Conservation (phyloP, 2,797 vertebrate genomes). For the Thripadectes ignobilis region DNA sequence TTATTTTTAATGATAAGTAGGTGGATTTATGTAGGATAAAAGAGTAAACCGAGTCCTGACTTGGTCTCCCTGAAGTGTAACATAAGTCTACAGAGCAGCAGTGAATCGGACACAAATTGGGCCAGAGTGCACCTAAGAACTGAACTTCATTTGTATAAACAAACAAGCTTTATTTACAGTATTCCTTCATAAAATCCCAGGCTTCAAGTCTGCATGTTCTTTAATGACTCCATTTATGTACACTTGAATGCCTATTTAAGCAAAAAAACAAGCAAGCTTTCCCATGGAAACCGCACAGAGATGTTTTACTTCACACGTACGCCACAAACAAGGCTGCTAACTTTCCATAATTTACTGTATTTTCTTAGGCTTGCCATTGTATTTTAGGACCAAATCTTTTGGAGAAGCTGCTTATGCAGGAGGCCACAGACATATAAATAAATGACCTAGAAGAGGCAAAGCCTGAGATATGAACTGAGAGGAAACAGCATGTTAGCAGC, state of each 20-base stretch:
- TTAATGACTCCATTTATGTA: slow-evolving; percentile 70
- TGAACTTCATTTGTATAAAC: slow-evolving; percentile 68
- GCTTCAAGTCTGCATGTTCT: slow-evolving; percentile 54
- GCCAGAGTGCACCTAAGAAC: slow-evolving; percentile 57
- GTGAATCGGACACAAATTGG: slow-evolving; percentile 3
- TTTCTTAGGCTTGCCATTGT: slow-evolving; percentile 43
- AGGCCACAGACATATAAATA: slow-evolving; percentile 43
- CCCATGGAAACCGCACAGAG: slow-evolving; percentile 77
- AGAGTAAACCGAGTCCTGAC: slow-evolving; percentile 24
- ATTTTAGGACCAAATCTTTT: slow-evolving; percentile 39
- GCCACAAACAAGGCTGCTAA: slow-evolving; percentile 70
- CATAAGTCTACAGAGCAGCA: neutral
- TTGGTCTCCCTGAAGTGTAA: neutral
- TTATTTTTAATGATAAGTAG: slow-evolving; percentile 38
- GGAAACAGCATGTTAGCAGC: neutral
- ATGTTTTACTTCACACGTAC: slow-evolving; percentile 72
- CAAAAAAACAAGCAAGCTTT: slow-evolving; percentile 64
- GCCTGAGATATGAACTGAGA: neutral
- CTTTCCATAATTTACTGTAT: slow-evolving; percentile 56
- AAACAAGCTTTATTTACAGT: slow-evolving; percentile 72
- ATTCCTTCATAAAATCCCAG: slow-evolving; percentile 67
- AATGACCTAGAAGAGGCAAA: slow-evolving; percentile 38
- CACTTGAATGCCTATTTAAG: slow-evolving; percentile 70
- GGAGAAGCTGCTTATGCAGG: slow-evolving; percentile 30
- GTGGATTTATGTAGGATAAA: slow-evolving; percentile 40